Conservation (phyloP, 2,888 invertebrate genomes). For the Peribatodes rhomboidaria region DNA sequence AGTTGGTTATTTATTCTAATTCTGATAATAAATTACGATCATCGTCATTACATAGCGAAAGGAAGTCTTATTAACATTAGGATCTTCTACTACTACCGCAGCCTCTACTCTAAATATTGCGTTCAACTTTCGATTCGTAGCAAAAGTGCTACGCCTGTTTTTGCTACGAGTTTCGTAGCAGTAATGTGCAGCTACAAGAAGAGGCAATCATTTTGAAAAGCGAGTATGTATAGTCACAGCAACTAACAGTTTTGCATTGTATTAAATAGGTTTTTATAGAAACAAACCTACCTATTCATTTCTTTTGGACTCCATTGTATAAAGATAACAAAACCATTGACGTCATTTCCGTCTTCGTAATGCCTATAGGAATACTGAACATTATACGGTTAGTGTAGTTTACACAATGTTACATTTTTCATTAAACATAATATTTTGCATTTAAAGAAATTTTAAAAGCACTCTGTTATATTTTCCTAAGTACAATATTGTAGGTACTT, state of each 20-base stretch:
- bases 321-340: neutral
- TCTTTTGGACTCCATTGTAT: constrained; percentile 10
- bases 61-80: neutral
- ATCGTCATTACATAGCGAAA: constrained; percentile 21
- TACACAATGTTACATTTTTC: neutral
- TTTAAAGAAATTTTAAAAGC: neutral
- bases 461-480: neutral
- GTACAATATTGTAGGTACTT: too few relatives aligned
- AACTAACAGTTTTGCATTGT: neutral
- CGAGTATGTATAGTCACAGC: neutral
- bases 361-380: neutral
- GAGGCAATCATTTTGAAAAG: constrained; percentile 22
- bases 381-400: neutral
- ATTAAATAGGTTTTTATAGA: constrained; percentile 1
- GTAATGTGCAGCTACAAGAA: constrained; percentile 25
- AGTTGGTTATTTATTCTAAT: constrained; percentile 28
- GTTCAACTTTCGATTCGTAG: constrained; percentile 62
- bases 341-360: constrained; percentile 12
- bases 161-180: constrained; percentile 76
- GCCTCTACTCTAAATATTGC: constrained; percentile 11
- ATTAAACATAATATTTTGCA: neutral
- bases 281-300: neutral
- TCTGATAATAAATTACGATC: constrained; percentile 27
- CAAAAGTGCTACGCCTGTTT: constrained; percentile 63
- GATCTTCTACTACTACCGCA: neutral